Evolutionary conservation across 2,113 vertebrate genomes (phyloP).

Genomic region (Irena cyanogastra): DNA sequence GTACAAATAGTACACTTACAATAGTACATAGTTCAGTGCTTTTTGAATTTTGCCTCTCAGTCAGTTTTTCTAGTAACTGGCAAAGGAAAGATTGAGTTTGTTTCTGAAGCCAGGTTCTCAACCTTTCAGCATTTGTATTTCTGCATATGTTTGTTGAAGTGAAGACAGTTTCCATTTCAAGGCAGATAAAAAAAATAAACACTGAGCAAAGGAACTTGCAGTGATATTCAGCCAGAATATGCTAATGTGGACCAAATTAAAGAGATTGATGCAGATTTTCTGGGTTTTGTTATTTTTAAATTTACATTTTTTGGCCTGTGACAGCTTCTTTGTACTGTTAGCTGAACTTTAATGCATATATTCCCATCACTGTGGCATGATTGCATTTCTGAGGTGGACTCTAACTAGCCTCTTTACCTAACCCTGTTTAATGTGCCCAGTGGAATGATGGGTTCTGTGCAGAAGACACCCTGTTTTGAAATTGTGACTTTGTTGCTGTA

Average conservation of each 20-base stretch:
- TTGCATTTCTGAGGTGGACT: neutral
- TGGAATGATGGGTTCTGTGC: neutral
- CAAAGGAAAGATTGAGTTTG: neutral
- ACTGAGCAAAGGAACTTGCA: neutral
- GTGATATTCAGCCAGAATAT: slow-evolving; percentile 10
- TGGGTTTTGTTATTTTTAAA: slow-evolving; percentile 20
- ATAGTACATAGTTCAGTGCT: neutral
- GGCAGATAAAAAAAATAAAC: slow-evolving; percentile 41
- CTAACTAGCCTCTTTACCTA: neutral
- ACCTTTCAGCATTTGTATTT: neutral
- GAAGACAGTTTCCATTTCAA: slow-evolving; percentile 38
- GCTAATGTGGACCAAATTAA: neutral
- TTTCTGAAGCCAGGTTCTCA: neutral
- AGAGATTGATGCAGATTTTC: neutral
- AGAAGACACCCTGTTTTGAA: neutral
- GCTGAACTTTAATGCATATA: neutral
- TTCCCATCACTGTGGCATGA: neutral
- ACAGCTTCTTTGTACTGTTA: neutral
- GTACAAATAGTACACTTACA: neutral
- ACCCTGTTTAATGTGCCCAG: neutral
- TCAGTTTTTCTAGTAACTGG: neutral
- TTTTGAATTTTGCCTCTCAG: neutral
- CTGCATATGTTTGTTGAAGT: neutral
- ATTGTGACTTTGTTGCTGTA: neutral
- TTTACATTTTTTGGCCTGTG: neutral